Evolutionary conservation across 1,140 invertebrate species (phyloP), one percentile per base, ranked within the genome.

Genomic region (Macrobrachium nipponense): DNA sequence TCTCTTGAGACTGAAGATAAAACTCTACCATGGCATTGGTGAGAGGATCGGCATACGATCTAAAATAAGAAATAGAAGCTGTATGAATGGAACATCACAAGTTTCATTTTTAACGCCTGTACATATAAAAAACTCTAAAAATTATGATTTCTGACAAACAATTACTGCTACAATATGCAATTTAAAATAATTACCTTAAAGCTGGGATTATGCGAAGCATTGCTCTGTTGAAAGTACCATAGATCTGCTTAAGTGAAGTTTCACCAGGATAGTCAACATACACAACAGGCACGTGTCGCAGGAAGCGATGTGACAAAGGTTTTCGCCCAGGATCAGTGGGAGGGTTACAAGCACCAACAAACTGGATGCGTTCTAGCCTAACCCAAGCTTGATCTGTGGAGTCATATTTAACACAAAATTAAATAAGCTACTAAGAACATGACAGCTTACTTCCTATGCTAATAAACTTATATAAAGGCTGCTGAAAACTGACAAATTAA

Each of bases 241-340:
- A 93, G 89, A 93, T 94, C 93, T 99, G 97, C 92, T 98, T 98
- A 0, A 99, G 93, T 5, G 98, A 99, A 0, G 96, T 97, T 91
- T 99, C 97, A 86, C 98, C 98, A 10, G 99, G 99, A 92, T 99
- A 99, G 92, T 99, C 99, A 36, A 99, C 99, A 91, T 99, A 99
- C 87, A 99, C 98, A 59, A 99, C 97, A 8, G 99, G 98, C 15
- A 99, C 98, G 78, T 90, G 90, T 27, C 94, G 93, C 89, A 99
- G 90, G 91, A 97, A 96, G 61, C 98, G 93, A 92, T 99, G 97
- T 72, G 97, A 98, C 0, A 99, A 93, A 18, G 98, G 98, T 92
- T 99, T 99, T 88, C 99, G 94, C 6, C 99, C 99, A 0, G 98
- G 98, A 94, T 99, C 99, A 36, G 99, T 99, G 0, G 98, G 98